Evolutionary conservation across 2,888 invertebrate genomes (phyloP), one percentile per base, ranked within the genome.

Genomic region (Minunthozetes semirufus): DNA sequence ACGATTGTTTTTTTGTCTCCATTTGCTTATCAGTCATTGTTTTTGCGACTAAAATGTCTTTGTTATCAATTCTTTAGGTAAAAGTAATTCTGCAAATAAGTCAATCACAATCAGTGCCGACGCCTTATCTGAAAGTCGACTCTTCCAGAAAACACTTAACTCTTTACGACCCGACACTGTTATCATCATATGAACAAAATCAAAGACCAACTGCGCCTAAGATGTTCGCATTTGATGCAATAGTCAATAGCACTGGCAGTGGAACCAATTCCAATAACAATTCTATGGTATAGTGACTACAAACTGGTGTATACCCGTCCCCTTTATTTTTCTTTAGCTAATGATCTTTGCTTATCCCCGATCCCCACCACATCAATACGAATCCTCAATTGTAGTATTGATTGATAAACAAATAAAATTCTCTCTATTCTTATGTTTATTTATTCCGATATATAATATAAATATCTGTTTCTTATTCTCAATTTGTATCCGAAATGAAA

Each of bases 81-180:
- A 63, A 63, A 63, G 63, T 63, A 33, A 63, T 63, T 33, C 63
- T 63, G n/a, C 63, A 63, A 63, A 63, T 63, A 63, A 33, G 63
- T 63, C 63, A 33, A 11, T 11, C n/a, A 11, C 25, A 25, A 33
- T 2, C 15, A 33, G 33, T 27, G n/a, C 33, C 63, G 63, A 63
- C 63, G 33, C 63, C 63, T 63, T 63, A 63, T 63, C 38, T 63
- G 17, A 63, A 63, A 63, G 63, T 63, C n/a, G 63, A 63, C 63
- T 63, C 63, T 63, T 63, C 63, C 38, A 63, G 63, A 63, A 63
- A 63, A 33, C 63, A 63, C 38, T 38, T 63, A 63, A 63, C 63
- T 33, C 63, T 63, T 63, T 63, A 63, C 19, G 63, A 63, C 33
- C 63, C 63, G 63, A 63, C 63, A 29, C 63, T 63, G 63, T 63